A percentile compares a stretch with the other conserved stretches of the same genome.
phyloP scores from a whole-genome alignment of 2,888 invertebrate species.

The Acanthosepion esculentum region DNA sequence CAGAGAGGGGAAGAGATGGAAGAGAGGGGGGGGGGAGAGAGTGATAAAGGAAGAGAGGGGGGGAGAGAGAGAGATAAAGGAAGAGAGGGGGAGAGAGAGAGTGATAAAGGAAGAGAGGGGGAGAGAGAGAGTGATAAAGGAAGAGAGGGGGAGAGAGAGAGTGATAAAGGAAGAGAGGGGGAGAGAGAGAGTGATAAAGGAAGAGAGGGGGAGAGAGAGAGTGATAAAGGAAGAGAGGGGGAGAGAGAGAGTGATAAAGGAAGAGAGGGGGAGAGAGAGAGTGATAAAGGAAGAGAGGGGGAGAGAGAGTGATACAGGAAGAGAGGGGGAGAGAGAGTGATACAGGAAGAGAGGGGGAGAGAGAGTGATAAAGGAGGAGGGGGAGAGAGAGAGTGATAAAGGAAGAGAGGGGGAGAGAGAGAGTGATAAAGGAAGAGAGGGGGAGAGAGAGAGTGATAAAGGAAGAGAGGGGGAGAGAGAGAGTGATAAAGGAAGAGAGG shows the following conservation, averaged over 20 bases:
- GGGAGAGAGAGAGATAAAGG: fast-evolving
- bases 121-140: fast-evolving
- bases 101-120: fast-evolving
- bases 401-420: too few species aligned
- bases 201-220: background rate
- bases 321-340: too few species aligned
- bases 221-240: background rate
- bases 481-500: too few species aligned
- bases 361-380: background rate
- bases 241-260: too few species aligned
- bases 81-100: background rate
- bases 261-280: background rate
- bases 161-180: too few species aligned
- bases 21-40: background rate
- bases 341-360: background rate
- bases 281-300: background rate
- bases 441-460: too few species aligned
- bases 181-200: background rate
- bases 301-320: background rate
- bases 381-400: background rate
- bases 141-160: too few species aligned
- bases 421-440: too few species aligned
- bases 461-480: too few species aligned
- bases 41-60: background rate
- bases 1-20: background rate